phyloP scores from a whole-genome alignment of 2,888 invertebrate genomes.

The Julus scandinavius region DNA sequence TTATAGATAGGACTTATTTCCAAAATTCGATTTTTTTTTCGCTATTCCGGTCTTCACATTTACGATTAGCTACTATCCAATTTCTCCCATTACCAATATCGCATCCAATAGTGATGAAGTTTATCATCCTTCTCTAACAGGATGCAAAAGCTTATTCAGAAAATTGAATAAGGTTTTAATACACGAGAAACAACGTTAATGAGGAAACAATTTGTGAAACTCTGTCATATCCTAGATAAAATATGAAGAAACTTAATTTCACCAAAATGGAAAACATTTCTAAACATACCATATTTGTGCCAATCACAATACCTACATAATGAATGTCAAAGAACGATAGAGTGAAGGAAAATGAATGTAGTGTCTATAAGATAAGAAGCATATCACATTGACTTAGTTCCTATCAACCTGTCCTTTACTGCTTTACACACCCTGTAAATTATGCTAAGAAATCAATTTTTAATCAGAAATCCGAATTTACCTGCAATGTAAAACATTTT shows the following conservation, averaged over 20 bases:
- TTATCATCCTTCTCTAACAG: constrained; percentile 4
- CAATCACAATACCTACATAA: background rate
- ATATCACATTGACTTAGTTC: too few species aligned
- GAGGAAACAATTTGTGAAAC: background rate
- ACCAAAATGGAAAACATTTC: background rate
- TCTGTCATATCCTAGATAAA: background rate
- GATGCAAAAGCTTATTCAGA: background rate
- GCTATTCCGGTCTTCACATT: background rate
- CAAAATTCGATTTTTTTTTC: background rate
- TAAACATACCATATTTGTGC: background rate
- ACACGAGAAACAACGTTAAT: background rate
- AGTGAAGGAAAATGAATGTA: background rate
- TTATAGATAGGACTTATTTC: background rate
- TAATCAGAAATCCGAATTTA: too few species aligned
- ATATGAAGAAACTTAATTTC: background rate
- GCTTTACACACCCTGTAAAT: too few species aligned
- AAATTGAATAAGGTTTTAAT: background rate
- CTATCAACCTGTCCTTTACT: too few species aligned
- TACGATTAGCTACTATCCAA: constrained; percentile 36
- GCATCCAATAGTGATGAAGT: background rate
- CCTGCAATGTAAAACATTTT: too few species aligned
- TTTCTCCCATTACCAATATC: background rate
- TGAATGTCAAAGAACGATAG: background rate
- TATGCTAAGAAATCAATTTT: too few species aligned
- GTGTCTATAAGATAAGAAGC: too few species aligned